Evolutionary conservation across 2,113 vertebrate genomes (phyloP).

Genomic region (Austrofundulus limnaeus): DNA sequence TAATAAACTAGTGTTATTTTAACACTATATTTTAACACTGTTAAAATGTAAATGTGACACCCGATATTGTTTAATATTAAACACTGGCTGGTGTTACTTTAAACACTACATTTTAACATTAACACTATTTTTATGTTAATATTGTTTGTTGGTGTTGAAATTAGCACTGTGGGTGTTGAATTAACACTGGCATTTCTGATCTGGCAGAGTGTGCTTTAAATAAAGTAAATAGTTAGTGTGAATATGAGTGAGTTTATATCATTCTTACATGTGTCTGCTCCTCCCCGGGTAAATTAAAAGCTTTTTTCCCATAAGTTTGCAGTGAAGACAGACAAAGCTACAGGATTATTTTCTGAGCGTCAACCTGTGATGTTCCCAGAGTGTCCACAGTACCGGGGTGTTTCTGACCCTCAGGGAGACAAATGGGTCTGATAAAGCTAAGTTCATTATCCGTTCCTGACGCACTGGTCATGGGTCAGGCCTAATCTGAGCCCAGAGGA

Average conservation of each 20-base stretch:
- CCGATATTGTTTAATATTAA: too few relatives aligned
- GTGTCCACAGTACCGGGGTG: constrained; percentile 13
- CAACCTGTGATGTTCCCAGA: constrained; percentile 41
- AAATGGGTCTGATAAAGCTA: constrained; percentile 56
- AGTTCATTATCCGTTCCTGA: constrained; percentile 69
- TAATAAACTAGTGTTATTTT: too few relatives aligned
- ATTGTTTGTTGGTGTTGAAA: too few relatives aligned
- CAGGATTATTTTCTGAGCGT: constrained; percentile 57
- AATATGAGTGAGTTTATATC: constrained; percentile 16
- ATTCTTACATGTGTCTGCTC: constrained; percentile 32
- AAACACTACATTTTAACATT: too few relatives aligned
- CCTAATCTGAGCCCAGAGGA: constrained; percentile 64
- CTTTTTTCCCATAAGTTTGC: constrained; percentile 35
- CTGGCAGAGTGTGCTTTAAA: too few relatives aligned
- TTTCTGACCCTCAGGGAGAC: constrained; percentile 40
- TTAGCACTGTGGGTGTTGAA: too few relatives aligned
- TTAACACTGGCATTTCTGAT: too few relatives aligned
- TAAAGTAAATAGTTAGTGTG: too few relatives aligned
- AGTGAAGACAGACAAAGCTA: constrained; percentile 41
- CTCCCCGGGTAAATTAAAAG: constrained; percentile 34
- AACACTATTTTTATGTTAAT: too few relatives aligned
- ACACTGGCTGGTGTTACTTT: too few relatives aligned
- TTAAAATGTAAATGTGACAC: too few relatives aligned
- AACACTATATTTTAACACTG: too few relatives aligned
- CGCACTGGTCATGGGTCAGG: constrained; percentile 60